Conservation (phyloP, 2,797 vertebrate genomes). For the Taenioides sp. region DNA sequence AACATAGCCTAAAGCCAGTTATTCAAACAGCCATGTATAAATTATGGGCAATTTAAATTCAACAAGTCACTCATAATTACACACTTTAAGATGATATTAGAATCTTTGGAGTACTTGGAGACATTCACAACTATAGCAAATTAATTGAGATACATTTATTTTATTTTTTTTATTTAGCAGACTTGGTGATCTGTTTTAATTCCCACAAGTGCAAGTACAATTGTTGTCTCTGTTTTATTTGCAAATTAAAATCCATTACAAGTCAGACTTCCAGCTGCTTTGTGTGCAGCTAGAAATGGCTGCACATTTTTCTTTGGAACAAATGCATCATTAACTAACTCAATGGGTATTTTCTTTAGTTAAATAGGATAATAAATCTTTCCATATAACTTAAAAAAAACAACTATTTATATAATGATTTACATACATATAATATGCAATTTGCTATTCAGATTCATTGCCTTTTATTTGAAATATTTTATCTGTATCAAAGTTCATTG, state of each 20-base stretch:
- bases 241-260: slow-evolving; percentile 45
- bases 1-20: no score
- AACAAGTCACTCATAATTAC: background rate
- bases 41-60: background rate
- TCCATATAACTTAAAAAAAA: background rate
- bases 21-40: no score
- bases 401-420: background rate
- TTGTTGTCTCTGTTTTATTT: slow-evolving; percentile 46
- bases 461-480: background rate
- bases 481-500: background rate
- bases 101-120: background rate
- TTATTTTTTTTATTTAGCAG: no score
- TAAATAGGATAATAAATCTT: slow-evolving; percentile 17
- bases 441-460: background rate
- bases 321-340: slow-evolving; percentile 41
- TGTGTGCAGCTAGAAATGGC: slow-evolving; percentile 16
- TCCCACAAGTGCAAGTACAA: slow-evolving; percentile 45
- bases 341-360: background rate
- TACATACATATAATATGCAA: background rate
- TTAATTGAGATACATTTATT: background rate
- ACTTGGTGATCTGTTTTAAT: slow-evolving; percentile 33
- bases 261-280: slow-evolving; percentile 15
- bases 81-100: background rate
- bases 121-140: background rate
- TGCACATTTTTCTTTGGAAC: slow-evolving; percentile 13